Percentiles rank a stretch among this genome's conserved stretches.
These are phyloP conservation scores for Frieseomelitta varia DNA, from an alignment of 1,140 invertebrate genomes.

Conservation along the genomic window DNA sequence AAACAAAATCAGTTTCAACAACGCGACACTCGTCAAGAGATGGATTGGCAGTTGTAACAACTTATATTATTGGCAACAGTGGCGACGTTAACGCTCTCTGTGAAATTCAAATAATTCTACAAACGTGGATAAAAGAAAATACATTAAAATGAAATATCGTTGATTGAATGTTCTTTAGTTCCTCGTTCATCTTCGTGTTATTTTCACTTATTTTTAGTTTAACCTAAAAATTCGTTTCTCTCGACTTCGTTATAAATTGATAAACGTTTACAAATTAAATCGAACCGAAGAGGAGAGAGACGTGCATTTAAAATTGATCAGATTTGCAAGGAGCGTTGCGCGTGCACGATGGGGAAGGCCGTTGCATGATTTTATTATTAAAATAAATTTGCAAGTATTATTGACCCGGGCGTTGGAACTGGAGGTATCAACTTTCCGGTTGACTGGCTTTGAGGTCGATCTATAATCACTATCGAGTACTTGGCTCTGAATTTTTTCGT, in stretches of 20 bases:
- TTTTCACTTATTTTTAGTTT: neutral
- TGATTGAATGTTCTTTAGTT: neutral
- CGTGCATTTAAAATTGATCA: neutral
- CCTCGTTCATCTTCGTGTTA: neutral
- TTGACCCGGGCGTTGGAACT: conserved; percentile 68
- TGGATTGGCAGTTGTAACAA: neutral
- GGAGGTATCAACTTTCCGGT: conserved; percentile 63
- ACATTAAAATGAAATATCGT: neutral
- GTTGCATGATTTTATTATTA: conserved; percentile 58
- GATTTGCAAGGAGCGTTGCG: neutral
- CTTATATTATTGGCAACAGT: conserved; percentile 10
- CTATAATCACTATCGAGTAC: neutral
- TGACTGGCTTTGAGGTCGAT: conserved; percentile 51
- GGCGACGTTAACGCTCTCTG: neutral
- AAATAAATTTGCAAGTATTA: conserved; percentile 71
- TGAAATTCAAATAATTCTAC: neutral
- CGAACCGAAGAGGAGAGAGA: neutral
- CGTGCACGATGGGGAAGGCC: neutral
- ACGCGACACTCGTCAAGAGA: neutral
- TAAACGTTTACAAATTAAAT: neutral
- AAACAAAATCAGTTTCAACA: no score
- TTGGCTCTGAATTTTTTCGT: neutral
- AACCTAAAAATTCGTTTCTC: neutral
- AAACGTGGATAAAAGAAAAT: neutral
- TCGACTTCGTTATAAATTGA: neutral